A percentile compares a stretch with the other conserved stretches of the same genome.
phyloP scores from a whole-genome alignment of 2,888 invertebrate genomes.

The Cotesia congregata region DNA sequence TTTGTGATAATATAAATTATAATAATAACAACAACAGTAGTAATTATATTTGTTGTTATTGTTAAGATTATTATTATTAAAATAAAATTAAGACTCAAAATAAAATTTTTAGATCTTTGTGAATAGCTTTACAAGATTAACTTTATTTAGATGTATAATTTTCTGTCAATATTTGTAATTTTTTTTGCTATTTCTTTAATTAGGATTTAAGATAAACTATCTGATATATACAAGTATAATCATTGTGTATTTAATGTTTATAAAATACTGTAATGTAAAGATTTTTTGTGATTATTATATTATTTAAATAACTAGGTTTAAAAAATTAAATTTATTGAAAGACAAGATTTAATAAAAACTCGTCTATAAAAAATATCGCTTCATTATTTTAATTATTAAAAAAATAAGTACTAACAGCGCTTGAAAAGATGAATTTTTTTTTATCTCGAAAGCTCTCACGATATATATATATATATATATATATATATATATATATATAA shows the following conservation, averaged over 20 bases:
- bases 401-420: no score
- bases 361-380: neutral
- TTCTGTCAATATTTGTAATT: neutral
- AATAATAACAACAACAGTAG: no score
- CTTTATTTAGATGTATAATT: neutral
- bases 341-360: neutral
- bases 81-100: slow-evolving; percentile 3
- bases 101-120: neutral
- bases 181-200: neutral
- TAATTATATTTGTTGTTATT: neutral
- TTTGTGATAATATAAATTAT: neutral
- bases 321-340: neutral
- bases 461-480: no score
- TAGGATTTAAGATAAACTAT: neutral
- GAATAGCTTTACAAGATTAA: neutral
- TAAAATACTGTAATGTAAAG: neutral
- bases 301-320: neutral
- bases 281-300: neutral
- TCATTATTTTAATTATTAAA: no score
- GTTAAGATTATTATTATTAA: neutral
- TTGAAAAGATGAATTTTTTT: no score
- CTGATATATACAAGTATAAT: neutral
- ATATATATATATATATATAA: no score
- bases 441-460: no score
- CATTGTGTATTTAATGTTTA: neutral